phyloP scores from a whole-genome alignment of 92 coral and sea anemone species.

The Epizoanthus ramosus region DNA sequence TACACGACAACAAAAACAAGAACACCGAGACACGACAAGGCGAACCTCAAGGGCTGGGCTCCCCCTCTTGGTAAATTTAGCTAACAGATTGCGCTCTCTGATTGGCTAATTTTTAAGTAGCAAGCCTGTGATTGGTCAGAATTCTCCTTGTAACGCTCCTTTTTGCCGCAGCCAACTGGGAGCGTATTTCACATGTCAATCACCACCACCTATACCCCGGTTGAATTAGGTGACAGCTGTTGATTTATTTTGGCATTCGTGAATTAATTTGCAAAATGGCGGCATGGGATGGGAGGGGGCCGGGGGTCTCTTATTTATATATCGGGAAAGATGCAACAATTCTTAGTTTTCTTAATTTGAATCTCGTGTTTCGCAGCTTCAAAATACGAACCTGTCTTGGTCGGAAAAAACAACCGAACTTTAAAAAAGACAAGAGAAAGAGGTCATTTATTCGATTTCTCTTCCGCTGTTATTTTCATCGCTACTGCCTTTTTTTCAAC shows the following conservation, averaged over 20 bases:
- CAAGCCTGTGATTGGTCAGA: conserved; percentile 11
- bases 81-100: conserved; percentile 30
- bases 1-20: conserved; percentile 73
- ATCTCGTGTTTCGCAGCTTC: too few relatives aligned
- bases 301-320: too few relatives aligned
- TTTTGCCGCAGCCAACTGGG: conserved; percentile 38
- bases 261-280: too few relatives aligned
- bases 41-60: conserved; percentile 42
- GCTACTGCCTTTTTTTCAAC: too few relatives aligned
- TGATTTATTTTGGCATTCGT: conserved; percentile 4
- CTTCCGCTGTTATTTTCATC: too few relatives aligned
- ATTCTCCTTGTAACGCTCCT: background rate
- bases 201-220: conserved; percentile 32
- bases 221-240: conserved; percentile 14
- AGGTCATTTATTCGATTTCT: too few relatives aligned
- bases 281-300: too few relatives aligned
- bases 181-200: conserved; percentile 43
- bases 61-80: conserved; percentile 50
- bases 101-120: conserved; percentile 11
- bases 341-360: too few relatives aligned
- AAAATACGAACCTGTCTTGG: too few relatives aligned
- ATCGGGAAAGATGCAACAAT: too few relatives aligned
- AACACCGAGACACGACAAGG: conserved; percentile 10
- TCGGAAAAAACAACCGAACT: too few relatives aligned
- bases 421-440: too few relatives aligned